These are phyloP conservation scores for Hiodon alosoides DNA, from an alignment of 2,113 vertebrate genomes.

Conservation along the genomic window DNA sequence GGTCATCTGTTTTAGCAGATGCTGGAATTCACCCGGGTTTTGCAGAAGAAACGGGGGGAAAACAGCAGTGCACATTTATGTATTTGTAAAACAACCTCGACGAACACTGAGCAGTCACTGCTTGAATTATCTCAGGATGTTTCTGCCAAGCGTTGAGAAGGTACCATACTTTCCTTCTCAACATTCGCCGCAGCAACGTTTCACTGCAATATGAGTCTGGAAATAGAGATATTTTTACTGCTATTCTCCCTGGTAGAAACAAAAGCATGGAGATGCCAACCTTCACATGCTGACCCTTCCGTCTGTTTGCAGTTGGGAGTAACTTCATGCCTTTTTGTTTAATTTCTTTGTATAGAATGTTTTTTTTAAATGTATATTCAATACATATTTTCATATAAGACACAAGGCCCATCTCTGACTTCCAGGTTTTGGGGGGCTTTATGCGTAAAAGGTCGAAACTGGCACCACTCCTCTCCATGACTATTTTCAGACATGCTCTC, in stretches of 20 bases:
- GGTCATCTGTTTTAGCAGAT: conserved; percentile 31
- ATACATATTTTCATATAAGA: too few species aligned
- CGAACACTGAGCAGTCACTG: conserved; percentile 20
- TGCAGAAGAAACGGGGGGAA: background rate
- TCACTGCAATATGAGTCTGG: background rate
- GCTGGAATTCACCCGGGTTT: conserved; percentile 39
- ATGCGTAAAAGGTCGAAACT: too few species aligned
- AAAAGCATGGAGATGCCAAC: conserved; percentile 6
- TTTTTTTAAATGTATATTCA: too few species aligned
- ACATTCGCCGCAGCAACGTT: conserved; percentile 22
- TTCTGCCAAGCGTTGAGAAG: conserved; percentile 51
- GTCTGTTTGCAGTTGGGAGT: too few species aligned
- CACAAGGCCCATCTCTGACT: too few species aligned
- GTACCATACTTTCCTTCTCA: conserved; percentile 56
- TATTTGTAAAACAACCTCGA: conserved; percentile 24
- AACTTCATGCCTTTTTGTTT: too few species aligned
- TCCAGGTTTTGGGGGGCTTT: too few species aligned
- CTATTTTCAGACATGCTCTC: too few species aligned
- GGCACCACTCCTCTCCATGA: too few species aligned
- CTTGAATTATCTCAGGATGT: conserved; percentile 39
- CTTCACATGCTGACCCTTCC: too few species aligned
- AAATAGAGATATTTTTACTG: background rate
- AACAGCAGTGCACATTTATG: background rate
- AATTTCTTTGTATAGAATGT: background rate
- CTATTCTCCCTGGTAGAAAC: background rate